Base-by-base conservation (phyloP, 2,113 vertebrate genomes). In the Dermatemys mawii region DNA sequence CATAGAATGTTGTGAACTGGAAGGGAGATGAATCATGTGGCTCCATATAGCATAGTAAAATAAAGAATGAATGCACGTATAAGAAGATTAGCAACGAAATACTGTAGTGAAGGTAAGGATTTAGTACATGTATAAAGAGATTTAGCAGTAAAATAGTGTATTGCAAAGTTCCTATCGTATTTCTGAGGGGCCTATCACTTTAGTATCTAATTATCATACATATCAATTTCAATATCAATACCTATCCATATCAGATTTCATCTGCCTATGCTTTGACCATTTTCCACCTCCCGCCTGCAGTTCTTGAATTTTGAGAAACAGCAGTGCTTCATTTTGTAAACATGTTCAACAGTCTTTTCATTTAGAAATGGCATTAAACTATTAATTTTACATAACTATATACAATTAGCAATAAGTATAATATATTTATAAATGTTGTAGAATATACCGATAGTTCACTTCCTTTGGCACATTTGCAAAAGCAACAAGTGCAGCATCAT, bases 11-110 rank as follows among this genome's bases (percentile, higher is more conserved):
- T 94, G 32, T 95, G 96, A 97, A 95, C 96, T 92, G 87, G 94
- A 97, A 97, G 53, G 16, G 22, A 13, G 89, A 73, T 76, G 54
- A 95, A 96, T 96, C 90, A 84, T 93, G 79, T 88, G 89, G 91
- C 87, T 97, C 27, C 83, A 94, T 96, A 96, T 89, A 83, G 87
- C 86, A 96, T 78, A 94, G 94, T 94, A 96, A 84, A 94, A 49
- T 93, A 96, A 97, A 96, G 95, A 97, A 96, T 96, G 96, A 96
- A 94, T 92, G 86, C 35, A 93, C 79, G 13, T 87, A 80, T 91
- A 96, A 96, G 93, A 79, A 94, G 93, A 97, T 97, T 94, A 97
- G 79, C 88, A 93, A 67, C 24, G 79, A 90, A 90, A 91, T 92
- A 55, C 75, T 94, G 41, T 87, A 92, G 78, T 94, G 92, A 96